Percentiles rank a stretch among this genome's conserved stretches.
These are phyloP conservation scores for Aramus guarauna DNA, from an alignment of 2,113 vertebrate species.

Conservation along the genomic window DNA sequence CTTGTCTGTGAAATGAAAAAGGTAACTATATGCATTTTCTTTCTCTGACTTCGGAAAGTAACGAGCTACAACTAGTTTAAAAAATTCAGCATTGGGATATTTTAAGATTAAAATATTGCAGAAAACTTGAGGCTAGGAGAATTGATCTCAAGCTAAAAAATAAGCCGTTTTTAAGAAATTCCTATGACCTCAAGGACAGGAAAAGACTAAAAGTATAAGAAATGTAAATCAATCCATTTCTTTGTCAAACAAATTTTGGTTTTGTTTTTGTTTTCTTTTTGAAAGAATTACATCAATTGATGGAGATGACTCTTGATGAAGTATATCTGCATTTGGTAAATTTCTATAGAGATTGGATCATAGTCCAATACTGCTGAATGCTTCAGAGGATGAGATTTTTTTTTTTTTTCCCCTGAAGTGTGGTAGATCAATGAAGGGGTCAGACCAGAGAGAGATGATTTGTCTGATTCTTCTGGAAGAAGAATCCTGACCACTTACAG, in stretches of 20 bases:
- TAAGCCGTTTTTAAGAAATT: not conserved
- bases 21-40: not conserved
- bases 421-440: not conserved
- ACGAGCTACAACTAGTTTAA: not conserved
- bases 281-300: not conserved
- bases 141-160: not conserved
- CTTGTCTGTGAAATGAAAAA: not conserved
- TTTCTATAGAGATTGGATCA: accelerated
- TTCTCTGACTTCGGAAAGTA: not conserved
- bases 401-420: not conserved
- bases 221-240: not conserved
- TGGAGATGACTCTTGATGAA: not conserved
- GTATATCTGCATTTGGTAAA: not conserved
- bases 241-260: accelerated
- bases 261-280: not conserved
- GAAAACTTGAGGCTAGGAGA: not conserved
- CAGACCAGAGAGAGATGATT: not conserved
- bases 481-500: not conserved
- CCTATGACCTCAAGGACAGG: accelerated
- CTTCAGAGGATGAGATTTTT: not conserved
- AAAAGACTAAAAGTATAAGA: not conserved
- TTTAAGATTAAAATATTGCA: not conserved
- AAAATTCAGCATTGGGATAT: not conserved
- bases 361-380: not conserved
- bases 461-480: not conserved